phyloP scores from a whole-genome alignment of 2,113 vertebrate genomes.

The Shinisaurus crocodilurus region DNA sequence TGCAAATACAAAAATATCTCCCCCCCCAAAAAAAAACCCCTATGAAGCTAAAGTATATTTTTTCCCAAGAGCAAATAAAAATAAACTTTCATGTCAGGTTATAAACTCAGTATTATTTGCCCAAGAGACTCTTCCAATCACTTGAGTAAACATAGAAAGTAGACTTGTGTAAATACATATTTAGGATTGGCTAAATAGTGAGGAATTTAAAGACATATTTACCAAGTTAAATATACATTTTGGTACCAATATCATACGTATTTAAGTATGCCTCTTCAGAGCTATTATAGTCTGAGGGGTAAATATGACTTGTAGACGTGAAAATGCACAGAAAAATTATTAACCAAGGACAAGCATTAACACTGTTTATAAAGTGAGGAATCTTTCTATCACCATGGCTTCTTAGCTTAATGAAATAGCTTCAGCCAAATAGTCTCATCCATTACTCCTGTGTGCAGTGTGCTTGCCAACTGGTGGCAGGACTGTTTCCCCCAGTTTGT shows the following conservation, averaged over 20 bases:
- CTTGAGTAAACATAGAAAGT: slow-evolving; percentile 75
- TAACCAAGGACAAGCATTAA: slow-evolving; percentile 47
- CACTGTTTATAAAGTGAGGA: slow-evolving; percentile 49
- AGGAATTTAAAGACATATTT: slow-evolving; percentile 77
- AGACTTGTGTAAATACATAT: slow-evolving; percentile 78
- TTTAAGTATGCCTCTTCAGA: slow-evolving; percentile 48
- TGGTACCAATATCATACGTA: slow-evolving; percentile 52
- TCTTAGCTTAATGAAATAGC: neutral
- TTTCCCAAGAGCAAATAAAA: slow-evolving; percentile 69
- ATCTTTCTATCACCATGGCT: neutral
- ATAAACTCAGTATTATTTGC: slow-evolving; percentile 73
- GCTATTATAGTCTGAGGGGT: slow-evolving; percentile 8
- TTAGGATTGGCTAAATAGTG: slow-evolving; percentile 76
- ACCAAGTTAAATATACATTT: slow-evolving; percentile 77
- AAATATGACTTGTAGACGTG: slow-evolving; percentile 19
- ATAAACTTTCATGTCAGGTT: slow-evolving; percentile 71
- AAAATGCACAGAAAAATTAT: slow-evolving; percentile 59
- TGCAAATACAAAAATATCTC: slow-evolving; percentile 32
- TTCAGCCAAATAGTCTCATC: neutral
- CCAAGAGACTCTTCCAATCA: slow-evolving; percentile 74
- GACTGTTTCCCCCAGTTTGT: neutral
- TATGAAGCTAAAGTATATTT: slow-evolving; percentile 55
- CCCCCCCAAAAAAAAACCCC: slow-evolving; percentile 53
- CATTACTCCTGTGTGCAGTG: neutral
- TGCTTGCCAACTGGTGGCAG: neutral